phyloP scores from a whole-genome alignment of 2,888 invertebrate genomes.

The Emmelina monodactyla region DNA sequence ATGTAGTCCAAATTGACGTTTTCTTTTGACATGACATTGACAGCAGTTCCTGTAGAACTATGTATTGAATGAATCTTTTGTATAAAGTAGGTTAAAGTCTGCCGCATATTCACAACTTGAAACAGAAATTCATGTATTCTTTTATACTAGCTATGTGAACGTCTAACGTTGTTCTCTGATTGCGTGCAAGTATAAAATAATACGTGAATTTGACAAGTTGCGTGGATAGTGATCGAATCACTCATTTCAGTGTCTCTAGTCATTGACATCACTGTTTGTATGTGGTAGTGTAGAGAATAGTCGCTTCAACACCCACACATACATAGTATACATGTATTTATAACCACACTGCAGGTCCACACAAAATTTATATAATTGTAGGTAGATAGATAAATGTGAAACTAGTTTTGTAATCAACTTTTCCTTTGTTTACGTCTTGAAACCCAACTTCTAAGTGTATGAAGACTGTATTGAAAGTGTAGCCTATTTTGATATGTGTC shows the following conservation, averaged over 20 bases:
- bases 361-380: conserved; percentile 33
- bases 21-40: conserved; percentile 15
- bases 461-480: too few relatives aligned
- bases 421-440: not conserved
- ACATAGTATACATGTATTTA: conserved; percentile 30
- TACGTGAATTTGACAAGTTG: too few relatives aligned
- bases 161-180: too few relatives aligned
- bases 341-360: conserved; percentile 23
- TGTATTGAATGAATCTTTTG: conserved; percentile 35
- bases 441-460: conserved; percentile 3
- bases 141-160: too few relatives aligned
- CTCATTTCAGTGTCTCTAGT: conserved; percentile 32
- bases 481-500: too few relatives aligned
- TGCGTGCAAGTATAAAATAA: too few relatives aligned
- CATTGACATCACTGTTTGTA: conserved; percentile 36
- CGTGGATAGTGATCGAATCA: not conserved
- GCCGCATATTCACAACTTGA: too few relatives aligned
- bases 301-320: conserved; percentile 33
- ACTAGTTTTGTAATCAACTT: conserved; percentile 43
- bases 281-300: conserved; percentile 39
- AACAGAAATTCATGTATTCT: too few relatives aligned
- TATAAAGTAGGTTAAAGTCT: conserved; percentile 61
- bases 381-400: conserved; percentile 48
- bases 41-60: conserved; percentile 9
- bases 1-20: conserved; percentile 22